Evolutionary conservation across 2,113 vertebrate species (phyloP).

Genomic region (Poecilia latipinna): DNA sequence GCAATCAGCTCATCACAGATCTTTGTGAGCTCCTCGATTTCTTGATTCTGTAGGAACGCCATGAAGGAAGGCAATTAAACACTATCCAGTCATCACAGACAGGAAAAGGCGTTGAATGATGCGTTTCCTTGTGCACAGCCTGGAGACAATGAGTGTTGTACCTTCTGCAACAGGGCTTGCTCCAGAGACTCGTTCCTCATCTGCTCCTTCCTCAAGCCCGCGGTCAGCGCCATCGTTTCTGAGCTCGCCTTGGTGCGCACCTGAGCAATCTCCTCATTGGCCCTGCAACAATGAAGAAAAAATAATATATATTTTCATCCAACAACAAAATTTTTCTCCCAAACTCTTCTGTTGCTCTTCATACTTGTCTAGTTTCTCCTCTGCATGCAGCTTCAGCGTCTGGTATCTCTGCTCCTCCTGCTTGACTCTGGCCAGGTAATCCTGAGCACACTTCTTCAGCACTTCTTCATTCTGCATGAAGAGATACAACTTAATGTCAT

Average conservation of each 20-base stretch:
- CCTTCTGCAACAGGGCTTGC: slow-evolving; percentile 94
- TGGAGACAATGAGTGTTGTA: slow-evolving; percentile 46
- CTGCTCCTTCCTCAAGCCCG: slow-evolving; percentile 93
- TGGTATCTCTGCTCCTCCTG: slow-evolving; percentile 97
- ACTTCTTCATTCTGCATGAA: slow-evolving; percentile 91
- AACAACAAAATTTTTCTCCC: not conserved
- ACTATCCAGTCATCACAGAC: not conserved
- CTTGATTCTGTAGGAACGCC: slow-evolving; percentile 87
- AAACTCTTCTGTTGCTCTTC: slow-evolving; percentile 66
- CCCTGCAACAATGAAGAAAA: slow-evolving; percentile 73
- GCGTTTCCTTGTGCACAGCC: not conserved
- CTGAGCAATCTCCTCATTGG: slow-evolving; percentile 97
- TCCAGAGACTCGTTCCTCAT: slow-evolving; percentile 98
- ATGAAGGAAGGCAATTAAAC: not conserved
- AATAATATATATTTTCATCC: not conserved
- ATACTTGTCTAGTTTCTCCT: slow-evolving; percentile 96
- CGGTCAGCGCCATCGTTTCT: slow-evolving; percentile 88
- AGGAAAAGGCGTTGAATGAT: not conserved
- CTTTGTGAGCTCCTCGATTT: slow-evolving; percentile 98
- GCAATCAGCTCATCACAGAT: slow-evolving; percentile 98
- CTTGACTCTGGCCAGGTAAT: slow-evolving; percentile 91
- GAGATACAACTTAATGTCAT: slow-evolving; percentile 9
- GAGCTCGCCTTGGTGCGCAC: slow-evolving; percentile 89
- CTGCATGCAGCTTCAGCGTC: slow-evolving; percentile 93
- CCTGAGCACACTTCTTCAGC: slow-evolving; percentile 97